Base-by-base conservation (phyloP, 2,113 vertebrate genomes). In the Pseudolaguvia tuberculata region DNA sequence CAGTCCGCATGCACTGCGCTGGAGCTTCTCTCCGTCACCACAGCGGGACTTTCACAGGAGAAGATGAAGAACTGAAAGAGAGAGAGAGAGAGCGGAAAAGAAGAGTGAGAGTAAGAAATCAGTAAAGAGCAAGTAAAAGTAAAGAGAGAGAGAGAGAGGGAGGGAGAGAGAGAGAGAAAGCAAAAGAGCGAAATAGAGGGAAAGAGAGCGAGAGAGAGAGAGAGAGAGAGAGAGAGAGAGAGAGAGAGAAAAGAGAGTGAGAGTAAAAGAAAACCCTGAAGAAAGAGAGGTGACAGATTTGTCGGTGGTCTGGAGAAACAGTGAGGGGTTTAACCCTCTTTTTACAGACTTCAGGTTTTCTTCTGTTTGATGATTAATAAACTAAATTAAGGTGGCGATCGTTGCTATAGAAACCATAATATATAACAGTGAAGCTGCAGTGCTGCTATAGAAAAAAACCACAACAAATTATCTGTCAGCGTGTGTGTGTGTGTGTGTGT, bases 11-110 rank as follows among this genome's bases (percentile, higher is more conserved):
- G 87, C 86, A 88, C 86, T 80, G 87, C 83, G 76, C 31, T 83
- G 85, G 83, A 63, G 83, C 82, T 91, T 90, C 87, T 92, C 85
- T 88, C 88, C 81, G 74, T 90, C 84, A 90, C 89, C 90, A 88
- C 89, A 85, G 81, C 79, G 82, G 73, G 78, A 83, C 76, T 85
- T 88, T 73, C 85, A 88, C 87, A 84, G 86, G 86, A 65, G 12
- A 84, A 82, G 85, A 87, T 88, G 62, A 53, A 82, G 86, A 35
- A 35, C 87, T 89, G 84, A 88, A 6, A 35, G 31, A 85, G 86
- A 87, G 88, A 86, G 77, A 72, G 80, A 78, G 82, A 57, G 70
- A 42, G n/a, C n/a, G n/a, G n/a, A n/a, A n/a, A n/a, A n/a, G n/a
- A n/a, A n/a, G n/a, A n/a, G n/a, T n/a, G n/a, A n/a, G n/a, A n/a